Evolutionary conservation across 2,888 invertebrate species (phyloP).

Genomic region (Xanthorhoe designata): DNA sequence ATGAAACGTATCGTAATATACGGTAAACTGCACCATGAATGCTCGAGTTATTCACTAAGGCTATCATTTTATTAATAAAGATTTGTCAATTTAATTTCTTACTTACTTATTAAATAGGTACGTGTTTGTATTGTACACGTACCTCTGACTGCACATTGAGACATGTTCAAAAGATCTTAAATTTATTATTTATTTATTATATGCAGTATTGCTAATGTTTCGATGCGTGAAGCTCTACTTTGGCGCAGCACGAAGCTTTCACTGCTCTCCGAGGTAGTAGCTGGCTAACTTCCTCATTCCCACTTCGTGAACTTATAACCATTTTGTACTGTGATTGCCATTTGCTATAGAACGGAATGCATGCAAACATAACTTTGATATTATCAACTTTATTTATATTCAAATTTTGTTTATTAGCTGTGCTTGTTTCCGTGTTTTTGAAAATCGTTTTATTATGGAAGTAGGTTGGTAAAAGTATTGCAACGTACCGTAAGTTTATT

Average conservation of each 20-base stretch:
- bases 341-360: constrained; percentile 14
- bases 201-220: background rate
- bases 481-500: background rate
- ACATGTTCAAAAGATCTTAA: too few species aligned
- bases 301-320: constrained; percentile 34
- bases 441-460: background rate
- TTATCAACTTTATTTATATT: background rate
- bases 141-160: too few species aligned
- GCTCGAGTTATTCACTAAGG: too few species aligned
- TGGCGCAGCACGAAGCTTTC: constrained; percentile 16
- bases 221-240: constrained; percentile 1
- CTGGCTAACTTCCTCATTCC: constrained; percentile 33
- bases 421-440: background rate
- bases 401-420: constrained; percentile 1
- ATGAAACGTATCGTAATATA: too few species aligned
- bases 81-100: too few species aligned
- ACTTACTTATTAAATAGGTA: too few species aligned
- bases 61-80: too few species aligned
- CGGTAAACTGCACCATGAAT: too few species aligned
- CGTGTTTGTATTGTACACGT: too few species aligned
- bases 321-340: constrained; percentile 32
- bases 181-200: too few species aligned
- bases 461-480: too few species aligned
- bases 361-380: constrained; percentile 1
- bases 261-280: constrained; percentile 9